Percentiles rank a stretch among this genome's conserved stretches.
Evolutionary conservation across 2,113 vertebrate genomes (phyloP).

Genomic region (Eulacestoma nigropectus): DNA sequence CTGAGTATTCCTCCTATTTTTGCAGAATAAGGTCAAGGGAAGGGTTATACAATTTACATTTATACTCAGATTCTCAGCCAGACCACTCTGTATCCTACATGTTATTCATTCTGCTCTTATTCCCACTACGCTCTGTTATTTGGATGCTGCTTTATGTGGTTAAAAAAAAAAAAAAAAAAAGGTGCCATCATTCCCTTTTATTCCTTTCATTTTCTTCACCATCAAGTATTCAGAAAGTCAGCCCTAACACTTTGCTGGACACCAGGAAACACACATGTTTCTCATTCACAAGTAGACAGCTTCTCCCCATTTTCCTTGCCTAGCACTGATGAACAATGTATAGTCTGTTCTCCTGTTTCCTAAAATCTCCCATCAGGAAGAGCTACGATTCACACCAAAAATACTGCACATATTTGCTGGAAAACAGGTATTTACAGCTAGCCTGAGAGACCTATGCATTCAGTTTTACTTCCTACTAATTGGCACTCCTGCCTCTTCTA

Average conservation of each 20-base stretch:
- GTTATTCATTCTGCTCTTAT: neutral
- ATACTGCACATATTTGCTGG: neutral
- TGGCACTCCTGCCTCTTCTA: neutral
- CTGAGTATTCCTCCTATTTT: neutral
- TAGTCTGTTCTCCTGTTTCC: neutral
- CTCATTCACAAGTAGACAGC: neutral
- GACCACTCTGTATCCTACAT: neutral
- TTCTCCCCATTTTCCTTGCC: neutral
- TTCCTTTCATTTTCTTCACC: neutral
- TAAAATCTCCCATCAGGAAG: neutral
- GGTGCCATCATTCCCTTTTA: neutral
- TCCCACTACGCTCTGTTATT: neutral
- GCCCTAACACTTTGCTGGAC: neutral
- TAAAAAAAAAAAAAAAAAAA: neutral
- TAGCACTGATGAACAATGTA: neutral
- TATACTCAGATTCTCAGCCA: neutral
- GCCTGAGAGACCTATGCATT: neutral
- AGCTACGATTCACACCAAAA: neutral
- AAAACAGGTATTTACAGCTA: neutral
- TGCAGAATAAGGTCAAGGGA: neutral
- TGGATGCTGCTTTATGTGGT: neutral
- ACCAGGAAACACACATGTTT: neutral
- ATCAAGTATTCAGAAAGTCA: neutral
- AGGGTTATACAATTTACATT: neutral
- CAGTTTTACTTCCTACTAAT: neutral